Evolutionary conservation across 2,888 invertebrate genomes (phyloP), one percentile per base, ranked within the genome.

Genomic region (Carterocephalus palaemon): DNA sequence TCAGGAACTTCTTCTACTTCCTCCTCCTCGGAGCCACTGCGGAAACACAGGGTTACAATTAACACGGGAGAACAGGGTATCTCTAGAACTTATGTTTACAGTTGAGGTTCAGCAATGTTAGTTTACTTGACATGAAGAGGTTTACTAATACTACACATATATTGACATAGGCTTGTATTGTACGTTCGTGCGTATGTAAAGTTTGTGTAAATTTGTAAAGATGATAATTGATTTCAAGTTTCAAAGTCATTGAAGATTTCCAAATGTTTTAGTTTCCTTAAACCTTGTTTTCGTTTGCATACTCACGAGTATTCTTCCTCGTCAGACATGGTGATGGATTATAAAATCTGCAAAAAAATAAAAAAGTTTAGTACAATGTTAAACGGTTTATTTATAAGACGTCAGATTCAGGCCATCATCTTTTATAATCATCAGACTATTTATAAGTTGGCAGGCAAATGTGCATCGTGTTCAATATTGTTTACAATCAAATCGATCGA

Each of bases 271-370:
- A 17, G 16, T 15, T 24, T 34, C 8, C 13, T 15, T 15, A 8
- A 10, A 7, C 9, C 9, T 7, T 22, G 7, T 32, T 26, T 10
- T 17, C 37, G 23, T 24, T 2, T 15, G 13, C 32, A 67, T 90
- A 95, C 95, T 95, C 90, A 95, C 95, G 95, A 95, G 91, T 95
- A 95, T 90, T 95, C 95, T 89, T 95, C 95, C 87, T 95, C 95
- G 91, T 95, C 95, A 90, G 95, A 95, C 95, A 95, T 95, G 91
- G 86, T 93, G 90, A 86, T 88, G 84, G 76, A 70, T 84, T 86
- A 74, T 76, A 61, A 68, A 72, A 59, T 86, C 87, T 87, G 87
- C 41, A 79, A 84, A 66, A 53, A 51, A 70, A 71, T 70, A 60
- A 48, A 46, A 31, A 3, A 19, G 2, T 3, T 46, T 23, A 31